A percentile compares a stretch with the other conserved stretches of the same genome.
These are phyloP conservation scores for Enteromius treurensis DNA, from an alignment of 2,797 vertebrate genomes.

Conservation along the genomic window DNA sequence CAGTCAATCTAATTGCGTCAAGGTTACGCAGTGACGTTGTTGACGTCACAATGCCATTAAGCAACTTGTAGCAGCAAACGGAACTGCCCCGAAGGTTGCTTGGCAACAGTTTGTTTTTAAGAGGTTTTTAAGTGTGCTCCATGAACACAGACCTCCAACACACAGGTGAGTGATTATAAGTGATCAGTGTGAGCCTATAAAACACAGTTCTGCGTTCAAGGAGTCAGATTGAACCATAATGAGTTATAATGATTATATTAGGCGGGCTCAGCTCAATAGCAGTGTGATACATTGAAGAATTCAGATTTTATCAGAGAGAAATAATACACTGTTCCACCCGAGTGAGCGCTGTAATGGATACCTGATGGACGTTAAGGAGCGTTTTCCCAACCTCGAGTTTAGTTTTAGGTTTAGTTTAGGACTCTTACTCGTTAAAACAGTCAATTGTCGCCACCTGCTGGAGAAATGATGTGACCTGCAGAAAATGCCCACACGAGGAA, in stretches of 20 bases:
- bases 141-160: neutral
- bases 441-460: neutral
- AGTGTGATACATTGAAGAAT: neutral
- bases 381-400: neutral
- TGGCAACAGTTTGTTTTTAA: neutral
- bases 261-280: too few species aligned
- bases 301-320: neutral
- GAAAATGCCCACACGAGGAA: too few species aligned
- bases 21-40: neutral
- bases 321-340: neutral
- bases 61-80: neutral
- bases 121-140: neutral
- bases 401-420: neutral
- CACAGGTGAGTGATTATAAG: neutral
- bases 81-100: too few species aligned
- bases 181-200: neutral
- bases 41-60: neutral
- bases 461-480: neutral
- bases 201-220: neutral
- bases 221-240: neutral
- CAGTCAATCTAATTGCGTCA: too few species aligned
- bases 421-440: neutral
- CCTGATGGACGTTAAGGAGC: too few species aligned
- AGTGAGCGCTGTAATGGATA: neutral
- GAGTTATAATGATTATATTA: too few species aligned